Evolutionary conservation across 1,140 invertebrate genomes (phyloP).

Genomic region (Drosophila virilis): DNA sequence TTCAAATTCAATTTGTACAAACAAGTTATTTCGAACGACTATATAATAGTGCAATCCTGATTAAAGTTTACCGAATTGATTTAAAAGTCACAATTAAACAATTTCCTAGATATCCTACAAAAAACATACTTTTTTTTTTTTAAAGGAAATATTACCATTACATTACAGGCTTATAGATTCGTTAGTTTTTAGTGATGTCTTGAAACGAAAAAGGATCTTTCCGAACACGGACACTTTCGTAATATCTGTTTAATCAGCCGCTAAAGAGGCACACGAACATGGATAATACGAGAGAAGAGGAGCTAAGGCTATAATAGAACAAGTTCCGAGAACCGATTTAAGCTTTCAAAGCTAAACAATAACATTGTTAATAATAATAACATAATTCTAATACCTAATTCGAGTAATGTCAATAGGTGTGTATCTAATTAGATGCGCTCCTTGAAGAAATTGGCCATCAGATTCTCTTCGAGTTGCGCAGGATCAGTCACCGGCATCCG

Average conservation of each 20-base stretch:
- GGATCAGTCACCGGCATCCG: slow-evolving; percentile 91
- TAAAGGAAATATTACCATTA: no score
- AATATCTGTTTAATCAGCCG: slow-evolving; percentile 24
- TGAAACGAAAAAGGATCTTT: background rate
- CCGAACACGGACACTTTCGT: background rate
- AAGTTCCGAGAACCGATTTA: slow-evolving; percentile 62
- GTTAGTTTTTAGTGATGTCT: background rate
- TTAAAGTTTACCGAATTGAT: slow-evolving; percentile 23
- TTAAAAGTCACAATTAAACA: slow-evolving; percentile 43
- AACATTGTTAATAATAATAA: slow-evolving; percentile 35
- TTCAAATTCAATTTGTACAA: slow-evolving; percentile 42
- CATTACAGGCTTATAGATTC: background rate
- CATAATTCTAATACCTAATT: slow-evolving; percentile 41
- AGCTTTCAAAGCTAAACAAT: slow-evolving; percentile 66
- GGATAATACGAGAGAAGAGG: slow-evolving; percentile 16
- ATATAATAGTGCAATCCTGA: slow-evolving; percentile 38
- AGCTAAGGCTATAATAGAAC: slow-evolving; percentile 32
- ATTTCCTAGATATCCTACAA: slow-evolving; percentile 29
- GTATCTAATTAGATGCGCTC: slow-evolving; percentile 48
- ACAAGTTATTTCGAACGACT: slow-evolving; percentile 20
- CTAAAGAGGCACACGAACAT: background rate
- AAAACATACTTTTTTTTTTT: background rate
- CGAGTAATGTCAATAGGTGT: slow-evolving; percentile 49
- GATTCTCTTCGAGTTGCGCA: slow-evolving; percentile 87
- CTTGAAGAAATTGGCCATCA: slow-evolving; percentile 85